Conservation (phyloP, 2,797 vertebrate genomes). For the Siniperca undulata region DNA sequence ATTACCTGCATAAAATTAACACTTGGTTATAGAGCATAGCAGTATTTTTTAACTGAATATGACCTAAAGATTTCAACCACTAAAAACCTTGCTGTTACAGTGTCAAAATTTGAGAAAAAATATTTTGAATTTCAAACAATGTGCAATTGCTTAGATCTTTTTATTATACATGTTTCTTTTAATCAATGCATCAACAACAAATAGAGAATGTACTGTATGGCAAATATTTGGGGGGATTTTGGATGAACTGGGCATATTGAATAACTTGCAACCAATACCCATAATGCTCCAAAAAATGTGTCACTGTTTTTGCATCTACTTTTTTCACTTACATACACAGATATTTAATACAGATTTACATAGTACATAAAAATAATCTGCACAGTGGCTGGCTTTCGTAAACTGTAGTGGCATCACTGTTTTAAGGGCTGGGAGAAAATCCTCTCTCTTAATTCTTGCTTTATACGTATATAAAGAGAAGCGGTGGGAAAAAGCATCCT, state of each 20-base stretch:
- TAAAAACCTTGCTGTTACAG: background rate
- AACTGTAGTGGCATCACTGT: background rate
- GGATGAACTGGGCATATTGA: background rate
- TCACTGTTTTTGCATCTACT: background rate
- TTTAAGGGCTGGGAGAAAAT: background rate
- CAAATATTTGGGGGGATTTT: background rate
- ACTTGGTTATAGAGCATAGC: background rate
- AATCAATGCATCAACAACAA: background rate
- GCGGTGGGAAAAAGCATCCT: background rate
- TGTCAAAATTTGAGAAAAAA: background rate
- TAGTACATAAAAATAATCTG: background rate
- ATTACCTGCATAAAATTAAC: slow-evolving; percentile 6
- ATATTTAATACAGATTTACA: background rate
- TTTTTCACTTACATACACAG: background rate
- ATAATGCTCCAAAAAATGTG: background rate
- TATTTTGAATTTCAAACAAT: background rate
- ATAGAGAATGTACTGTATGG: background rate
- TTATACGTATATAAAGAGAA: slow-evolving; percentile 1
- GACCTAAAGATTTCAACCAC: background rate
- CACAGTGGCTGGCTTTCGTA: background rate
- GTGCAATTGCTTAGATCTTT: background rate
- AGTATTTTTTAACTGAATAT: background rate
- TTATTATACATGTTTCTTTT: background rate
- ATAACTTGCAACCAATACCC: background rate
- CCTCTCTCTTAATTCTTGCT: background rate